phyloP scores from a whole-genome alignment of 2,888 invertebrate genomes.

The Ormyrus pomaceus region DNA sequence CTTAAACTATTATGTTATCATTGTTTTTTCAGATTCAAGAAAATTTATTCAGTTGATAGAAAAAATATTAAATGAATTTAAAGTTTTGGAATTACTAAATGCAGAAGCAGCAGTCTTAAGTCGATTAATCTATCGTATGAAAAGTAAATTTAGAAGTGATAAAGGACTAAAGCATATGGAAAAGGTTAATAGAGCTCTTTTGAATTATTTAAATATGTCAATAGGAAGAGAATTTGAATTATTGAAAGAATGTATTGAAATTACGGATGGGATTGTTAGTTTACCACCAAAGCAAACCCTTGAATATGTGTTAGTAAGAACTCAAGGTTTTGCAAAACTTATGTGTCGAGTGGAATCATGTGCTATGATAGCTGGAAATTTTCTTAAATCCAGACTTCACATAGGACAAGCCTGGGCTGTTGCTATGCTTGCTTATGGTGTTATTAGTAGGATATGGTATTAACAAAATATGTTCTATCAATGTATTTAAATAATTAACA shows the following conservation, averaged over 20 bases:
- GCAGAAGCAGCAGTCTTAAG: slow-evolving; percentile 78
- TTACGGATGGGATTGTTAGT: slow-evolving; percentile 69
- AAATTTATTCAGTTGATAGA: slow-evolving; percentile 59
- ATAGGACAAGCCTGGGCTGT: slow-evolving; percentile 79
- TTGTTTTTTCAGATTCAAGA: slow-evolving; percentile 59
- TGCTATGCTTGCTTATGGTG: slow-evolving; percentile 78
- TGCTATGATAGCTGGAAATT: slow-evolving; percentile 76
- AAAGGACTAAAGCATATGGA: slow-evolving; percentile 78
- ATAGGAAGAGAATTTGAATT: slow-evolving; percentile 75
- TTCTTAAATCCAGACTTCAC: slow-evolving; percentile 77
- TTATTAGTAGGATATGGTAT: slow-evolving; percentile 78
- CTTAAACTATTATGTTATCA: neutral
- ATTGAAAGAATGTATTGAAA: slow-evolving; percentile 62
- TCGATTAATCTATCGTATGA: slow-evolving; percentile 79
- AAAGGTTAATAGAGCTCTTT: slow-evolving; percentile 77
- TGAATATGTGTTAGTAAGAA: slow-evolving; percentile 77
- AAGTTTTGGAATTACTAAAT: slow-evolving; percentile 76
- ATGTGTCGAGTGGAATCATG: slow-evolving; percentile 77
- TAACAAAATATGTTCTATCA: neutral
- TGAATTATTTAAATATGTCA: slow-evolving; percentile 77
- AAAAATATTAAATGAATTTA: slow-evolving; percentile 62
- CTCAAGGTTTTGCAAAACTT: slow-evolving; percentile 79
- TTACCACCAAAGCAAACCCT: slow-evolving; percentile 80
- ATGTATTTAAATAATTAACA: slow-evolving; percentile 4
- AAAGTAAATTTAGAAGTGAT: slow-evolving; percentile 79